These are phyloP conservation scores for Oreotrochilus melanogaster DNA, from an alignment of 2,113 vertebrate species.

Conservation along the genomic window DNA sequence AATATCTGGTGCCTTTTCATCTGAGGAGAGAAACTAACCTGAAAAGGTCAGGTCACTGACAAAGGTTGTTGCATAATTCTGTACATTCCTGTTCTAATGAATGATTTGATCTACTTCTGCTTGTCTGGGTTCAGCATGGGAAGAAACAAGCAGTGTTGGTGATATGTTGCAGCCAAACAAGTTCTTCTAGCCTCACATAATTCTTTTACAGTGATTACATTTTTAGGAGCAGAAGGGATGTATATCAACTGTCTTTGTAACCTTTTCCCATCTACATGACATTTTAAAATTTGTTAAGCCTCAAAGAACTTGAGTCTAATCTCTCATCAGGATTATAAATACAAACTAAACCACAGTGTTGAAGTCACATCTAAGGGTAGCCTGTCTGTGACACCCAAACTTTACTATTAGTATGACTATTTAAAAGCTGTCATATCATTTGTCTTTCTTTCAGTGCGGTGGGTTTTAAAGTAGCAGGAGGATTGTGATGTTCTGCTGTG, in stretches of 20 bases:
- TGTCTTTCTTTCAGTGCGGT: not conserved
- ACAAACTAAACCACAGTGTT: not conserved
- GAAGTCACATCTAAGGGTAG: not conserved
- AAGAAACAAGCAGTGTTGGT: constrained; percentile 24
- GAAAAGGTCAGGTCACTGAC: constrained; percentile 21
- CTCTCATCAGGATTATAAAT: not conserved
- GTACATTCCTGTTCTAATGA: constrained; percentile 44
- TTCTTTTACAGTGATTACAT: constrained; percentile 67
- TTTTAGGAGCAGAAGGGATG: constrained; percentile 48
- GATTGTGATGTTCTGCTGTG: not conserved
- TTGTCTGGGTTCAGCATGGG: constrained; percentile 28
- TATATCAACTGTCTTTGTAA: constrained; percentile 4
- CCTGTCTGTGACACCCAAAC: not conserved
- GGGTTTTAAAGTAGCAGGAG: not conserved
- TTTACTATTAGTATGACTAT: not conserved
- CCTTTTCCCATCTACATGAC: constrained; percentile 1
- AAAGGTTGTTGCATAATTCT: constrained; percentile 46
- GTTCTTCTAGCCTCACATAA: constrained; percentile 62
- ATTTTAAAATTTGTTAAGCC: not conserved
- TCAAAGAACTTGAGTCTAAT: not conserved
- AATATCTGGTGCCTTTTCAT: not conserved
- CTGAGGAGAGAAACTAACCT: not conserved
- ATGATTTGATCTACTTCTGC: constrained; percentile 14
- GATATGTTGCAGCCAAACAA: constrained; percentile 43
- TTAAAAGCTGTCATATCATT: not conserved